Base-by-base conservation (phyloP, 2,113 vertebrate species). In the Hippopotamus amphibius region DNA sequence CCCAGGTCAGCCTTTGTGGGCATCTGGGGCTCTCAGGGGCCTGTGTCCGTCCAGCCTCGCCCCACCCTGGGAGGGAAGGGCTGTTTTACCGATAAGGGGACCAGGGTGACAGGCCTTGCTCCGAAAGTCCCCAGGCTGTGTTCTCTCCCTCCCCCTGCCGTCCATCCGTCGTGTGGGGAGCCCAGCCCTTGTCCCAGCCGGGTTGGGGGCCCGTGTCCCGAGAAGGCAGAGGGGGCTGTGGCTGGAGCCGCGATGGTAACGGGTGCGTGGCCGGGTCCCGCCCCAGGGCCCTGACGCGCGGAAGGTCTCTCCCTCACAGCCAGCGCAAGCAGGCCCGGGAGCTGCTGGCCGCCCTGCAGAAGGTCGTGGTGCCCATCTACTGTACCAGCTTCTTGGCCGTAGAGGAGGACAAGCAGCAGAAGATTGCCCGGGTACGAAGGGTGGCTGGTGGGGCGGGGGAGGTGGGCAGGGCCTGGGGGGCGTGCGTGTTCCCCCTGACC, bases 341-440 rank as follows among this genome's bases (percentile, higher is more conserved):
- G 97, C 99, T 99, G 55, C 98, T 99, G 97, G 99, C 99, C 8
- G 99, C 99, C 1, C 97, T 99, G n/a, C 99, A 99, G 98, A 99
- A 99, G 97, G 99, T 99, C 28, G 99, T 99, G 71, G 99, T 99
- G 85, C 99, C 99, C 81, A 99, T 99, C 94, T 99, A 99, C 97
- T 99, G 99, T 97, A 99, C 99, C 97, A 99, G 99, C 97, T 99
- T 99, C 95, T 98, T 99, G 88, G 99, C 99, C 0, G 99, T 99
- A 94, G 99, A 99, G 96, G 99, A 99, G 81, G 99, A 99, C 96
- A 99, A 99, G 88, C 99, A 99, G 95, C 99, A 99, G 98, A 99
- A 99, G 97, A 99, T 99, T 22, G 99, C 99, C 55, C 98, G 99
- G 98, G 99, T 99, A 97, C 88, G 97, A 93, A 65, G 21, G 24